Base-by-base conservation (phyloP, 2,888 invertebrate genomes). In the Laothoe populi region DNA sequence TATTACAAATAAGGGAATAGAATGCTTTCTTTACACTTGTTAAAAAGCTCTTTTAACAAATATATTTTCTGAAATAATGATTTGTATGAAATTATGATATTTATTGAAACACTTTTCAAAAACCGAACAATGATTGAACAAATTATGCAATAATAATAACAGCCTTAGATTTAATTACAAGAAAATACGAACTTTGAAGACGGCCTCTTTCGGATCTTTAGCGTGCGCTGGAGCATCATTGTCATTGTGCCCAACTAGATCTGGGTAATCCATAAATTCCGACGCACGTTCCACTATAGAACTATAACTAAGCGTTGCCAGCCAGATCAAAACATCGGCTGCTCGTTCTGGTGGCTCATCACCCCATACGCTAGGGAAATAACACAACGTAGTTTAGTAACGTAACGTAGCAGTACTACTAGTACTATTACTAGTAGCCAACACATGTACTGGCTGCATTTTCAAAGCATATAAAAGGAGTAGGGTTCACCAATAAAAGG, bases 281-380 rank as follows among this genome's bases (percentile, higher is more conserved):
- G 73, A 64, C 3, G 81, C 83, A 2, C 72, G 79, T 44, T 86
- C 82, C 21, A 74, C 74, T 44, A 93, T 92, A 2, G 84, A 83
- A 21, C 76, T 67, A 71, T 92, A 93, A 63, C 80, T 90, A n/a
- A 93, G 82, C 0, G 92, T 87, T 2, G 91, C 82, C 45, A 93
- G 70, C 91, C 92, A 93, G 11, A 82, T 80, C 63, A 93, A 68
- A 82, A 93, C 84, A 4, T 86, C 87, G 8, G 74, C 81, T 10
- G 87, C 91, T 57, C 79, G 75, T 0, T 76, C 75, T 0, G 90
- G 90, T 0, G 83, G 79, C 0, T 86, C 76, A 0, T 80, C 65
- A 10, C 83, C 87, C 89, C 90, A 92, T 31, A 79, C 75, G 60
- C 89, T 90, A 62, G 7, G 58, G 66, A 66, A 61, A 8, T 53